Percentiles rank a stretch among this genome's conserved stretches.
These are phyloP conservation scores for Climacteris rufus DNA, from an alignment of 2,113 vertebrate genomes.

Conservation along the genomic window DNA sequence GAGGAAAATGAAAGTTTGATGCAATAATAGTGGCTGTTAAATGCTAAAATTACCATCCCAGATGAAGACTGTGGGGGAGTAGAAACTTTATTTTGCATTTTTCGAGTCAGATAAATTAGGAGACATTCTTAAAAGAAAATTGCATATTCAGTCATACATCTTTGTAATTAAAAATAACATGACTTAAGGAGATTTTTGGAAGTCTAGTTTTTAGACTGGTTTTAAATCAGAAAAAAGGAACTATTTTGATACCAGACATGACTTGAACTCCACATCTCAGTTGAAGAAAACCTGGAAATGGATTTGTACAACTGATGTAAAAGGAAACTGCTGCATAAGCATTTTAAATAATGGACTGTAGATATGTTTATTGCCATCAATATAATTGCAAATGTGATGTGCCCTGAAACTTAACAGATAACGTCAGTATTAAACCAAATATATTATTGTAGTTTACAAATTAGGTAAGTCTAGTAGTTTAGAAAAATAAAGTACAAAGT, in stretches of 20 bases:
- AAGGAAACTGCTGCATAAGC: not conserved
- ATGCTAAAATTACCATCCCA: not conserved
- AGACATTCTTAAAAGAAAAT: not conserved
- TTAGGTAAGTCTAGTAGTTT: not conserved
- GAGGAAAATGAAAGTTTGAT: not conserved
- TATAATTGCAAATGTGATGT: not conserved
- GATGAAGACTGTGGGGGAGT: not conserved
- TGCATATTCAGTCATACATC: not conserved
- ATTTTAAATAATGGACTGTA: not conserved
- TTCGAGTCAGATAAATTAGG: not conserved
- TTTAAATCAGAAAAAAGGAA: not conserved
- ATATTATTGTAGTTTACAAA: not conserved
- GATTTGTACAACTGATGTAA: not conserved
- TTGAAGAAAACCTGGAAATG: constrained; percentile 22
- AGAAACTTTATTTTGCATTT: not conserved
- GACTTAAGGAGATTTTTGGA: not conserved
- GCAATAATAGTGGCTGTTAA: not conserved
- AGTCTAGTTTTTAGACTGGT: not conserved
- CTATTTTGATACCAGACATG: not conserved
- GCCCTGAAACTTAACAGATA: not conserved
- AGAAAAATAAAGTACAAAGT: not conserved
- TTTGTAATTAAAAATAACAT: not conserved
- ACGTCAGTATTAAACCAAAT: not conserved
- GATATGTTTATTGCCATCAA: not conserved
- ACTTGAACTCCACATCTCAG: not conserved